phyloP scores from a whole-genome alignment of 2,888 invertebrate species.

The Julus scanicus region DNA sequence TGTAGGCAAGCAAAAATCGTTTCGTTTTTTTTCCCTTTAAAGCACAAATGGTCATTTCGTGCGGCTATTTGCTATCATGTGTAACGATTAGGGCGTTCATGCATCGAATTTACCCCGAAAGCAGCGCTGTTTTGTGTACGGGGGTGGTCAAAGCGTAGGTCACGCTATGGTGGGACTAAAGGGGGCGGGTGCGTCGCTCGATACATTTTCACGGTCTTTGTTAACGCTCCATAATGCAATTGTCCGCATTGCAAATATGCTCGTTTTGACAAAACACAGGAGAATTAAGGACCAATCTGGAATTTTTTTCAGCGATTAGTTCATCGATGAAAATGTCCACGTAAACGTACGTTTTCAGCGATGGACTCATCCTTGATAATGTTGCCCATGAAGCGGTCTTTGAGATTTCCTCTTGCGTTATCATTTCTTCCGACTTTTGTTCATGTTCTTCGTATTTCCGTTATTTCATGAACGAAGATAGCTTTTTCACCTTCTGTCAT shows the following conservation, averaged over 20 bases:
- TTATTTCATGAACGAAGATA: no score
- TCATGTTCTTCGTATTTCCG: no score
- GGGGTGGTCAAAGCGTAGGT: background rate
- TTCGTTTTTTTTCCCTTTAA: background rate
- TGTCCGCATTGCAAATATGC: background rate
- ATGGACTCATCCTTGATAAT: no score
- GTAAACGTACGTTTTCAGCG: no score
- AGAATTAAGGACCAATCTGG: background rate
- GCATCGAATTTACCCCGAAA: slow-evolving; percentile 2
- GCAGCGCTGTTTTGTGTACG: background rate
- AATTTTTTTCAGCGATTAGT: background rate
- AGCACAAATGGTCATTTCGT: slow-evolving; percentile 28
- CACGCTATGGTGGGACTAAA: slow-evolving; percentile 2
- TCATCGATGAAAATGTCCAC: no score
- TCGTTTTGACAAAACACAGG: background rate
- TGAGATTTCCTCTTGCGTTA: no score
- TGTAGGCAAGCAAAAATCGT: slow-evolving; percentile 14
- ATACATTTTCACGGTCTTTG: slow-evolving; percentile 15
- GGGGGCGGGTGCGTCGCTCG: background rate
- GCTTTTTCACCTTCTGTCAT: no score
- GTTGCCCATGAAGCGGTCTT: no score
- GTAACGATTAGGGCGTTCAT: slow-evolving; percentile 24
- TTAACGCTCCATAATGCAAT: background rate
- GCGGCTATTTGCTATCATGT: background rate
- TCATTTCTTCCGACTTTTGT: no score